phyloP scores from a whole-genome alignment of 64 coral and sea anemone species.

The Montipora sp. region DNA sequence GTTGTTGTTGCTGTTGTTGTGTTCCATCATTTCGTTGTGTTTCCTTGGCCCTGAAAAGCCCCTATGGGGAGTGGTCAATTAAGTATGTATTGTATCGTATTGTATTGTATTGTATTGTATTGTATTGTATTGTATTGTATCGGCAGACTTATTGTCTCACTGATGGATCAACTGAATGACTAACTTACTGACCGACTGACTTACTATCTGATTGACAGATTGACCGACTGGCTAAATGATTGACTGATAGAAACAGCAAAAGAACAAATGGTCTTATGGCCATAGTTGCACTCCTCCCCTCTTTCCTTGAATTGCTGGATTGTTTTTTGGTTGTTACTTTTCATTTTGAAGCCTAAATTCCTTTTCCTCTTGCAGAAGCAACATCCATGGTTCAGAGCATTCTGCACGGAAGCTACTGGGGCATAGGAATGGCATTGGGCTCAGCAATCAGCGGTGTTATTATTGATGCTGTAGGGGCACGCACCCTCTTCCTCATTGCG shows the following conservation, averaged over 20 bases:
- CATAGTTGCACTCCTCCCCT: too few species aligned
- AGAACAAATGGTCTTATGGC: not conserved
- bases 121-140: too few species aligned
- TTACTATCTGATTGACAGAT: not conserved
- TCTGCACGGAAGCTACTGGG: slow-evolving; percentile 91
- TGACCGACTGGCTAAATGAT: not conserved
- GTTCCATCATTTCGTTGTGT: too few species aligned
- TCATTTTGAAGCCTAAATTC: not conserved
- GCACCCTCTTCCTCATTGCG: slow-evolving; percentile 60
- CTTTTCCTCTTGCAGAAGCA: slow-evolving; percentile 51
- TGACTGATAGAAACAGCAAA: not conserved
- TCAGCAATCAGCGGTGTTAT: slow-evolving; percentile 79
- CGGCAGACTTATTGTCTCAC: too few species aligned
- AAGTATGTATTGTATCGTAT: too few species aligned
- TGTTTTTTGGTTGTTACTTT: not conserved
- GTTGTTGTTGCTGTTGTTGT: too few species aligned
- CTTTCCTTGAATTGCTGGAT: too few species aligned
- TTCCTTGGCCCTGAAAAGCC: too few species aligned
- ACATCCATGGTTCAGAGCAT: slow-evolving; percentile 83
- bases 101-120: too few species aligned
- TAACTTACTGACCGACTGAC: too few species aligned
- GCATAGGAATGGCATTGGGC: slow-evolving; percentile 85
- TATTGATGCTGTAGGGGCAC: slow-evolving; percentile 59
- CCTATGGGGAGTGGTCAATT: too few species aligned
- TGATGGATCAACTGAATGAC: too few species aligned